Evolutionary conservation across 1,140 invertebrate genomes (phyloP).

Genomic region (Drosophila asahinai): DNA sequence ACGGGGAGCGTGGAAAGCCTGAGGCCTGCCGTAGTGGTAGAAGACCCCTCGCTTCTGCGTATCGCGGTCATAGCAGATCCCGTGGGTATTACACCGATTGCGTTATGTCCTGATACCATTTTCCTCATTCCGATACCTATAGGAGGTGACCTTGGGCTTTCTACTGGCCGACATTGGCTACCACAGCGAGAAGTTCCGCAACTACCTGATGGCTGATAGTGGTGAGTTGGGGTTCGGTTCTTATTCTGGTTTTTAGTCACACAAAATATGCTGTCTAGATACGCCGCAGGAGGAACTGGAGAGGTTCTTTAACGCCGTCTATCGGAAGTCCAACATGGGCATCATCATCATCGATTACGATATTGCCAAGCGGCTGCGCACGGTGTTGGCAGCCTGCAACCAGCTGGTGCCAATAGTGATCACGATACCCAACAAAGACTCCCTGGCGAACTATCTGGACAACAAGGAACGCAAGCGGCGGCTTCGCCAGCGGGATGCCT

Average conservation of each 20-base stretch:
- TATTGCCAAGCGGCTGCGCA: slow-evolving; percentile 28
- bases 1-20: not conserved
- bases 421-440: slow-evolving; percentile 46
- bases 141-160: slow-evolving; percentile 59
- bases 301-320: slow-evolving; percentile 32
- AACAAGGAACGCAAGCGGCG: slow-evolving; percentile 43
- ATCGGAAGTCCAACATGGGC: slow-evolving; percentile 46
- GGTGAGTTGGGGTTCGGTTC: slow-evolving; percentile 10
- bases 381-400: slow-evolving; percentile 27
- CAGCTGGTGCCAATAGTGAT: slow-evolving; percentile 45
- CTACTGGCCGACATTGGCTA: slow-evolving; percentile 57
- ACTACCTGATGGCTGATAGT: slow-evolving; percentile 49
- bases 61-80: slow-evolving; percentile 57
- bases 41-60: slow-evolving; percentile 39
- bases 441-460: slow-evolving; percentile 44
- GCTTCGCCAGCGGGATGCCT: slow-evolving; percentile 41
- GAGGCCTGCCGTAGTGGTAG: not conserved
- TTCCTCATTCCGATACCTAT: too few relatives aligned
- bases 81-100: slow-evolving; percentile 21
- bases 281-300: slow-evolving; percentile 44
- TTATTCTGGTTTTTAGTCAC: too few relatives aligned
- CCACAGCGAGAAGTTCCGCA: slow-evolving; percentile 39
- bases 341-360: slow-evolving; percentile 52
- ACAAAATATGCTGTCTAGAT: not conserved
- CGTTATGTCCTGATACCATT: not conserved